Conservation (phyloP, 2,113 vertebrate species). For the Megaceryle torquata region DNA sequence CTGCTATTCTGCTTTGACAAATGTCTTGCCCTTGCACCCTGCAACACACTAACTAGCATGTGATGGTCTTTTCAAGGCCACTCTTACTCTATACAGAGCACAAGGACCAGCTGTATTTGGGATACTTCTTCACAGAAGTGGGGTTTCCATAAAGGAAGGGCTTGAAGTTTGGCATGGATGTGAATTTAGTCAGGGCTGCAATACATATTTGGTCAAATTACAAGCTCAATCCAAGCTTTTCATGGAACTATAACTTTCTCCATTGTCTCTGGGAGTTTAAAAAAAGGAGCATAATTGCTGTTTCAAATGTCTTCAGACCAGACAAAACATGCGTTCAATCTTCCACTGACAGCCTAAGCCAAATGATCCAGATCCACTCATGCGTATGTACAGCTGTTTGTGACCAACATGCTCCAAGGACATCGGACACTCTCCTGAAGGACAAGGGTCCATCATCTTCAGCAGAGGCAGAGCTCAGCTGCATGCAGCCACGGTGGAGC, state of each 20-base stretch:
- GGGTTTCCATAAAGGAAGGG: neutral
- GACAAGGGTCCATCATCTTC: neutral
- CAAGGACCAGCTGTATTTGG: neutral
- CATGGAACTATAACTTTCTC: neutral
- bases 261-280: neutral
- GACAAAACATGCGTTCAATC: neutral
- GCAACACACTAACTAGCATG: neutral
- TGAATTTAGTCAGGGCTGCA: neutral
- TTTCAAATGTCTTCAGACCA: neutral
- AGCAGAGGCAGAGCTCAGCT: neutral
- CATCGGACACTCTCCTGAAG: accelerated
- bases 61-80: neutral
- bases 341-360: neutral
- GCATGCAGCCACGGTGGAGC: accelerated
- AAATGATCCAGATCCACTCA: neutral
- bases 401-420: neutral
- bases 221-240: neutral
- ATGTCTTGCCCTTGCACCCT: neutral
- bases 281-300: neutral
- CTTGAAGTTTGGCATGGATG: neutral
- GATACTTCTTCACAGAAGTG: neutral
- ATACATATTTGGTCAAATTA: neutral
- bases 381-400: neutral
- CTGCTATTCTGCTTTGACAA: neutral
- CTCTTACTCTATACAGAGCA: neutral